Percentiles rank a stretch among this genome's conserved stretches.
Conservation (phyloP, 2,888 invertebrate genomes). For the Ectemnius lituratus region DNA sequence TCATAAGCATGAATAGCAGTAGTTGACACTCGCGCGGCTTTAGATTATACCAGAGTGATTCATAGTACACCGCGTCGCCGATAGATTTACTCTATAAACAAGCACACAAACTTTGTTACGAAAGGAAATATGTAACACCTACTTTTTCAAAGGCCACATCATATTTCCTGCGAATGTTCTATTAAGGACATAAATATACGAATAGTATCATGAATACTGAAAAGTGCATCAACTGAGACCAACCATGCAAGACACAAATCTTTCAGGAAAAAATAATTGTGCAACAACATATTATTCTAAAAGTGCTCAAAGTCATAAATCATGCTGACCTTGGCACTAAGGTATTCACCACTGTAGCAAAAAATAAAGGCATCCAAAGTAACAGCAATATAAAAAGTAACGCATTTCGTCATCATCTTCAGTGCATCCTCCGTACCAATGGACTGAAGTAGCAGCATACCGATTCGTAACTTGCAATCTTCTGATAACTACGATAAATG, state of each 20-base stretch:
- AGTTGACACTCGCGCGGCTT: no score
- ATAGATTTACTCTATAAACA: no score
- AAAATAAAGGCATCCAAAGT: conserved; percentile 49
- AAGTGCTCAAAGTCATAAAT: neutral
- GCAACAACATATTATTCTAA: neutral
- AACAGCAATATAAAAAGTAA: conserved; percentile 47
- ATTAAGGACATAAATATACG: neutral
- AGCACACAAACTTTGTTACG: no score
- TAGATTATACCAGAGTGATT: no score
- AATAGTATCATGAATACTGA: neutral
- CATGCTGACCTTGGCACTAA: conserved; percentile 51
- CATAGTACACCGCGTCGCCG: no score
- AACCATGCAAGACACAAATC: no score
- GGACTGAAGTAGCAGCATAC: neutral
- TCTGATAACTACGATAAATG: neutral
- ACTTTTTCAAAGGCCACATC: no score
- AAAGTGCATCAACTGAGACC: neutral
- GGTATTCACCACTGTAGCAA: conserved; percentile 57
- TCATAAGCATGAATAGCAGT: no score
- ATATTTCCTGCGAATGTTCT: no score
- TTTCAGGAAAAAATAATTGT: neutral
- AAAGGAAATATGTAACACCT: no score
- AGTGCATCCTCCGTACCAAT: neutral
- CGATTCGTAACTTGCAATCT: no score
- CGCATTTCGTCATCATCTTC: conserved; percentile 25